A percentile compares a stretch with the other conserved stretches of the same genome.
Conservation (phyloP, 2,888 invertebrate species). For the Coecobrya sp. region DNA sequence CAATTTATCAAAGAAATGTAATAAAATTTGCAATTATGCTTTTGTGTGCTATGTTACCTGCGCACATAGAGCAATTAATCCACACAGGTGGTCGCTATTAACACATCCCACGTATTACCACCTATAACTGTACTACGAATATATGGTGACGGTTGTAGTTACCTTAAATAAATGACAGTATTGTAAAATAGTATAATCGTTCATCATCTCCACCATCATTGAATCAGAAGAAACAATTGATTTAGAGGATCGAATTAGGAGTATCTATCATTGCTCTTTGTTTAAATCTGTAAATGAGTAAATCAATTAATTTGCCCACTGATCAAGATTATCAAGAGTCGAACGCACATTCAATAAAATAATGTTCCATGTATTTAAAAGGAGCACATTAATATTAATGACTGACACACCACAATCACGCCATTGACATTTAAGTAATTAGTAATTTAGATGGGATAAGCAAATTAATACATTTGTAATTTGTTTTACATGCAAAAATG, state of each 20-base stretch:
- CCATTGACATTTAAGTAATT: constrained; percentile 10
- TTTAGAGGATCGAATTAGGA: constrained; percentile 12
- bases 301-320: constrained; percentile 4
- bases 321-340: not conserved
- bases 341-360: not conserved
- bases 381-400: not conserved
- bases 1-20: constrained; percentile 18
- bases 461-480: constrained; percentile 28
- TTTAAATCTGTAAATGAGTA: not conserved
- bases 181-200: not conserved
- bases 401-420: not conserved
- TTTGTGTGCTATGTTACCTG: not conserved
- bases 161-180: not conserved
- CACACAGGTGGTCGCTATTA: constrained; percentile 26
- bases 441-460: not conserved
- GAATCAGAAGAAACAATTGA: not conserved
- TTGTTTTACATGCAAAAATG: not conserved
- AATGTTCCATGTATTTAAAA: not conserved
- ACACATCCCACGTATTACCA: not conserved
- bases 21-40: constrained; percentile 6
- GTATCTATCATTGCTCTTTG: not conserved
- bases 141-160: not conserved
- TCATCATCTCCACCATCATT: not conserved
- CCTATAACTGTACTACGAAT: not conserved
- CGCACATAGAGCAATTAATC: not conserved